Percentiles rank a stretch among this genome's conserved stretches.
Evolutionary conservation across 2,113 vertebrate genomes (phyloP).

Genomic region (Alces alces): DNA sequence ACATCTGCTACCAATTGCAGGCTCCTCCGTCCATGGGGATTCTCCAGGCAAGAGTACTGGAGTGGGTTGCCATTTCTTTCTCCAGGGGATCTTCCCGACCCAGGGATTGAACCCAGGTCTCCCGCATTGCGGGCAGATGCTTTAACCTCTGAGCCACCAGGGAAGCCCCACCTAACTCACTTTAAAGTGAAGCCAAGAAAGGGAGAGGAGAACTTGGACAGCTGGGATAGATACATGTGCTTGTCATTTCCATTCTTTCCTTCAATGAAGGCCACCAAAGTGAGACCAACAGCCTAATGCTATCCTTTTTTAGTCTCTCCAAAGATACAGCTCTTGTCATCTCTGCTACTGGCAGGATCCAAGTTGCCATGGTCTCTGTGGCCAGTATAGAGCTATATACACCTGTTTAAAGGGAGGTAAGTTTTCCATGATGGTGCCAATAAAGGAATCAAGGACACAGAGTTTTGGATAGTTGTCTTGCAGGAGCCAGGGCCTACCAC

Average conservation of each 20-base stretch:
- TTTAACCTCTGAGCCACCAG: too few relatives aligned
- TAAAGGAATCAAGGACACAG: background rate
- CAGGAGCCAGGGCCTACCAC: background rate
- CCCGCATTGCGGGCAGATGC: too few relatives aligned
- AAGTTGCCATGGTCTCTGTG: background rate
- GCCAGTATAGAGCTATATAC: background rate
- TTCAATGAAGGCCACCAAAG: background rate
- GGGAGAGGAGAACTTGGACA: background rate
- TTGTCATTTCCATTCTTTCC: constrained; percentile 10
- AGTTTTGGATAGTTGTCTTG: background rate
- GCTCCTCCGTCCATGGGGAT: too few relatives aligned
- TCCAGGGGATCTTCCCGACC: too few relatives aligned
- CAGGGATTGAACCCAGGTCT: too few relatives aligned
- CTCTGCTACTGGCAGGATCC: constrained; percentile 4
- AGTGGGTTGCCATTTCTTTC: too few relatives aligned
- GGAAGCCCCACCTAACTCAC: background rate
- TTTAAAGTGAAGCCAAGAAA: background rate
- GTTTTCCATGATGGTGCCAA: background rate
- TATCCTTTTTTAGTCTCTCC: background rate
- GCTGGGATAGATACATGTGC: background rate
- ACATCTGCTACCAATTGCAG: background rate
- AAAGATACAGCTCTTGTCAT: background rate
- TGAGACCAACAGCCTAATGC: background rate
- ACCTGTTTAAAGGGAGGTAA: background rate
- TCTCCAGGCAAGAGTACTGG: too few relatives aligned